Percentiles rank a stretch among this genome's conserved stretches.
phyloP scores from a whole-genome alignment of 2,113 vertebrate genomes.

The Phylloscopus trochiloides region DNA sequence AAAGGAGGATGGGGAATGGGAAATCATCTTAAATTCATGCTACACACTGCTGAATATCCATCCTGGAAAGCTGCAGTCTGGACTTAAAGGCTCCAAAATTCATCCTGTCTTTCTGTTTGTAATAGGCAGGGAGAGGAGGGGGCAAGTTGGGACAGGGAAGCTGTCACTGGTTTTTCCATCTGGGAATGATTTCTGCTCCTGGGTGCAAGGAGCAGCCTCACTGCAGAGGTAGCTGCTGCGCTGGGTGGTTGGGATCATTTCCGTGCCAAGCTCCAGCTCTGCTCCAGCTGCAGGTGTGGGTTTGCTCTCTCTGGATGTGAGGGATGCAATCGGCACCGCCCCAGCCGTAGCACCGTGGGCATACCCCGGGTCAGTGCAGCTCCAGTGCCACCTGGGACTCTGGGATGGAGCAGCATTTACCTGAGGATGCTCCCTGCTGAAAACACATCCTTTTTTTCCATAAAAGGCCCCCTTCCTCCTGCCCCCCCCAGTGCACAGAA shows the following conservation, averaged over 20 bases:
- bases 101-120: too few species aligned
- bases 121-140: background rate
- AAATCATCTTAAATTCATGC: background rate
- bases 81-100: background rate
- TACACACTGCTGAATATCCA: background rate
- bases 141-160: background rate
- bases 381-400: background rate
- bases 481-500: accelerated
- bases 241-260: accelerated
- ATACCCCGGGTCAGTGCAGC: background rate
- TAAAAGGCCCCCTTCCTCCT: background rate
- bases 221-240: accelerated
- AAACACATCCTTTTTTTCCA: background rate
- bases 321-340: accelerated
- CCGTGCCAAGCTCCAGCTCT: background rate
- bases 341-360: background rate
- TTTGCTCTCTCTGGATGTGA: background rate
- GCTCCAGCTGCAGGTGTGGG: background rate
- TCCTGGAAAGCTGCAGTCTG: background rate
- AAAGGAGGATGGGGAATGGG: background rate
- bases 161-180: background rate
- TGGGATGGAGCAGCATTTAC: background rate
- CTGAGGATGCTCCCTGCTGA: background rate
- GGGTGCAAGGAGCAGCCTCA: background rate
- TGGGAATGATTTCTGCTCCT: background rate